phyloP scores from a whole-genome alignment of 2,797 vertebrate genomes.

The Uromys caudimaculatus region DNA sequence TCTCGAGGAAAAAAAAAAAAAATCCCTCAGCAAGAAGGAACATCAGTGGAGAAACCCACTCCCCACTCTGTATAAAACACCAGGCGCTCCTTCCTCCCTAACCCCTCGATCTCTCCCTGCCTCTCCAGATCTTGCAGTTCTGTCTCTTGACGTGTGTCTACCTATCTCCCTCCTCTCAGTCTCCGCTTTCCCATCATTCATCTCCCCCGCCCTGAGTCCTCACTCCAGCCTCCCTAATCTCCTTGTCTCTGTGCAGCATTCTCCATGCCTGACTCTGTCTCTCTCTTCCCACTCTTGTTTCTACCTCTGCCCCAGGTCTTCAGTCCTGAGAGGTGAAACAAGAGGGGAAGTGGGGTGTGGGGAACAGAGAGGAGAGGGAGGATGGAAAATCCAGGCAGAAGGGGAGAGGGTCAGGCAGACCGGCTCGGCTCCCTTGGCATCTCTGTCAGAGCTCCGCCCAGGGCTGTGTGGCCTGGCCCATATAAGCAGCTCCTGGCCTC shows the following conservation, averaged over 20 bases:
- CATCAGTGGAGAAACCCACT: not conserved
- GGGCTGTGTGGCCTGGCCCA: not conserved
- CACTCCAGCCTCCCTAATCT: not conserved
- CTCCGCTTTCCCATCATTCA: not conserved
- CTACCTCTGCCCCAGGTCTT: not conserved
- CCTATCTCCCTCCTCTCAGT: not conserved
- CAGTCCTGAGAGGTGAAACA: not conserved
- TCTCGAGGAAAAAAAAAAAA: too few species aligned
- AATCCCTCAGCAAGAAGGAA: not conserved
- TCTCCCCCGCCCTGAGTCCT: not conserved
- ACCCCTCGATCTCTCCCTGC: not conserved
- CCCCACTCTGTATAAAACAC: not conserved
- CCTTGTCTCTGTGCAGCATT: not conserved
- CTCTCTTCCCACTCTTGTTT: not conserved
- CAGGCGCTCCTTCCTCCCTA: not conserved
- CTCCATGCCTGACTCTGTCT: not conserved
- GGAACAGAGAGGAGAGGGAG: not conserved
- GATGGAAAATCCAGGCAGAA: conserved; percentile 36
- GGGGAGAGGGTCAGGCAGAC: conserved; percentile 55
- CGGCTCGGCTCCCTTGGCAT: conserved; percentile 55
- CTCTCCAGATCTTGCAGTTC: not conserved
- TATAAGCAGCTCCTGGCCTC: conserved; percentile 65
- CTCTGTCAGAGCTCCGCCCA: conserved; percentile 76
- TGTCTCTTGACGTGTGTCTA: not conserved
- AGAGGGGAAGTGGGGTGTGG: not conserved